A percentile compares a stretch with the other conserved stretches of the same genome.
Evolutionary conservation across 2,888 invertebrate species (phyloP).

Genomic region (Rhabditophanes sp.): DNA sequence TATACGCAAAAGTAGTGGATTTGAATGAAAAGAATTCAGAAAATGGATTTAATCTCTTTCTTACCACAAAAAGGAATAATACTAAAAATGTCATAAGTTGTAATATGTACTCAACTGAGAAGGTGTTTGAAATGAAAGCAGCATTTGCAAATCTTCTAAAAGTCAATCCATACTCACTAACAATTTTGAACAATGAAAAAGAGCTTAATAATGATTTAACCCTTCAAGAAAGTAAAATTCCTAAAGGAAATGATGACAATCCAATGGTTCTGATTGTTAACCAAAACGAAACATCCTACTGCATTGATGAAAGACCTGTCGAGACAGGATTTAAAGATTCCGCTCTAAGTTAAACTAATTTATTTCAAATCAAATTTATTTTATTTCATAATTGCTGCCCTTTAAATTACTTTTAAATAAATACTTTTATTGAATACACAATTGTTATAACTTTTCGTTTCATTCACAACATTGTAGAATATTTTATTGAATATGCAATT

Average conservation of each 20-base stretch:
- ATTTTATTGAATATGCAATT: no score
- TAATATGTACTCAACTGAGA: conserved; percentile 22
- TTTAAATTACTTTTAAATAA: no score
- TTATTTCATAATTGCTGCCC: conserved; percentile 1
- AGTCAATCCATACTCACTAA: no score
- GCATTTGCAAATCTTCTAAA: no score
- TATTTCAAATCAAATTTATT: conserved; percentile 2
- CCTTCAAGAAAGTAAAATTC: conserved; percentile 20
- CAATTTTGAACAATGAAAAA: conserved; percentile 8
- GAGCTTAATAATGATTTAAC: conserved; percentile 21
- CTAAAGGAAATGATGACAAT: conserved; percentile 25
- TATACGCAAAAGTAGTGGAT: conserved; percentile 31
- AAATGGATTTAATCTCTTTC: conserved; percentile 1
- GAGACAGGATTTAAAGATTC: conserved; percentile 37
- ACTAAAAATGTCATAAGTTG: conserved; percentile 3
- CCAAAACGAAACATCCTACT: conserved; percentile 7
- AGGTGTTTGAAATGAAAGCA: no score
- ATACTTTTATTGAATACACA: no score
- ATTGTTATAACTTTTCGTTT: no score
- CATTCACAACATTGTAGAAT: no score
- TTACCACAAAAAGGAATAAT: conserved; percentile 2
- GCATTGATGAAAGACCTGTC: no score
- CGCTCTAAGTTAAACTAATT: conserved; percentile 20
- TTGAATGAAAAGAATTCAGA: neutral
- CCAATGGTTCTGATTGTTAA: conserved; percentile 20